Percentiles rank a stretch among this genome's conserved stretches.
Evolutionary conservation across 2,113 vertebrate species (phyloP).

Genomic region (Deroptyus accipitrinus): DNA sequence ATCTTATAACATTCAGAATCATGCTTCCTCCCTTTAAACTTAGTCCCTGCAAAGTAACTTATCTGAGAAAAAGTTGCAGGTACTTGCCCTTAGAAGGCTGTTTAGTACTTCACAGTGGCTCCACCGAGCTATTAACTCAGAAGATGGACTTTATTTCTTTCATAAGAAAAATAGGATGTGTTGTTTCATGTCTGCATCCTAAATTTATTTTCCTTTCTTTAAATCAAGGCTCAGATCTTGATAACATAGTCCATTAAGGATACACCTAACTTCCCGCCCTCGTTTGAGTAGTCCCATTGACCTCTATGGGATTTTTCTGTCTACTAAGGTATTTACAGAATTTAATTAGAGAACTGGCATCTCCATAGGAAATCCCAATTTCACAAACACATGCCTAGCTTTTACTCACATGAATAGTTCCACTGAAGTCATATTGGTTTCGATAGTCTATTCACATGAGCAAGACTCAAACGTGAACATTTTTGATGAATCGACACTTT

Average conservation of each 20-base stretch:
- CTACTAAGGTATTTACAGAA: background rate
- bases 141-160: constrained; percentile 18
- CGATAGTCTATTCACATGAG: background rate
- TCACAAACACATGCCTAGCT: background rate
- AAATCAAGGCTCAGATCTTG: background rate
- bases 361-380: background rate
- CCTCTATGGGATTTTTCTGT: background rate
- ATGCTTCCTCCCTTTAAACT: background rate
- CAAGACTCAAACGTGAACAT: background rate
- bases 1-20: background rate
- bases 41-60: background rate
- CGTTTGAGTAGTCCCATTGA: background rate
- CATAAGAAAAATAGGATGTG: background rate
- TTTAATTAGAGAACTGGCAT: background rate
- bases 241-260: background rate
- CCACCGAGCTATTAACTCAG: background rate
- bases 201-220: background rate
- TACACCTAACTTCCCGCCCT: background rate
- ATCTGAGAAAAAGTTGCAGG: background rate
- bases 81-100: background rate
- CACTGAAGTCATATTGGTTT: background rate
- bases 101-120: background rate
- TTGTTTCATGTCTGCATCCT: background rate
- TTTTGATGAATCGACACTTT: background rate
- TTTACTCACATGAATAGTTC: background rate